These are phyloP conservation scores for Dioctria linearis DNA, from an alignment of 2,888 invertebrate genomes.

Conservation along the genomic window DNA sequence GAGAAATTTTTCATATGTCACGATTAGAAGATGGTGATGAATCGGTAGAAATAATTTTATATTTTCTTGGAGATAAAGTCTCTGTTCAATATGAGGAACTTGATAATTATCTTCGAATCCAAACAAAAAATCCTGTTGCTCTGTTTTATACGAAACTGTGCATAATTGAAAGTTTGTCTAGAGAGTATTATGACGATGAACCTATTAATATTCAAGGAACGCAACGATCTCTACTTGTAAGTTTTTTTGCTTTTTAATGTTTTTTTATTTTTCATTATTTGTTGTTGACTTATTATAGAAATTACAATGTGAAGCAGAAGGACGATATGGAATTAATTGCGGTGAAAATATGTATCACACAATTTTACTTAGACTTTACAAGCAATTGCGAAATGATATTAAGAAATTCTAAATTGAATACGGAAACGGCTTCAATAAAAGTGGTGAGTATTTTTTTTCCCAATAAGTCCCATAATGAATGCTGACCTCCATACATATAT, in stretches of 20 bases:
- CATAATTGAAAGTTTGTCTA: constrained; percentile 10
- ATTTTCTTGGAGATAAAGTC: constrained; percentile 52
- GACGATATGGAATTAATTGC: neutral
- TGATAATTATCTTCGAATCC: constrained; percentile 53
- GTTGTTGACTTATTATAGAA: constrained; percentile 17
- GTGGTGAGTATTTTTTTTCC: too few species aligned
- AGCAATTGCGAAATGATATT: neutral
- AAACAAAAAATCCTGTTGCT: constrained; percentile 50
- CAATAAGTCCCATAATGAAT: too few species aligned
- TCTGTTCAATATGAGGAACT: constrained; percentile 48
- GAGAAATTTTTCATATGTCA: constrained; percentile 46
- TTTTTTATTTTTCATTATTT: neutral
- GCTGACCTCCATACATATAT: too few species aligned
- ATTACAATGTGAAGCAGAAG: constrained; percentile 33
- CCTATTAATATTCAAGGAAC: constrained; percentile 3
- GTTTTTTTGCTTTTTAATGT: neutral
- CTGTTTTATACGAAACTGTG: constrained; percentile 53
- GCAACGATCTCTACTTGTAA: constrained; percentile 1
- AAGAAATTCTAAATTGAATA: neutral
- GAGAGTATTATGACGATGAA: constrained; percentile 42
- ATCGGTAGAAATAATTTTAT: constrained; percentile 21
- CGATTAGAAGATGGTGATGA: neutral
- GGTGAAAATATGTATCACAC: neutral
- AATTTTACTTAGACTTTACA: neutral
- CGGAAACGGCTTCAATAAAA: too few species aligned